Base-by-base conservation (phyloP, 2,797 vertebrate genomes). In the Sebastolobus altivelis region DNA sequence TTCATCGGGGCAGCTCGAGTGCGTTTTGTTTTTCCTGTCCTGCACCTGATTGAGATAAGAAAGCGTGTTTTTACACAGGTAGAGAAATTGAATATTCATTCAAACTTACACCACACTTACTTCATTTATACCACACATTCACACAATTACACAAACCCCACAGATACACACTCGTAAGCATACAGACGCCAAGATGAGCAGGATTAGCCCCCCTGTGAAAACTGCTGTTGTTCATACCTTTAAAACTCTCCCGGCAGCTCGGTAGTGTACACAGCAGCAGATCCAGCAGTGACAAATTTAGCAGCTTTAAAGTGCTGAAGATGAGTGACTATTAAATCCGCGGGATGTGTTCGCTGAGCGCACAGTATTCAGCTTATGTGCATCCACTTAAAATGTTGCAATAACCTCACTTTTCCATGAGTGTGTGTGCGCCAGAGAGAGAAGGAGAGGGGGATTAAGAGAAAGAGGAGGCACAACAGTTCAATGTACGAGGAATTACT, bases 251-350 rank as follows among this genome's bases (percentile, higher is more conserved):
- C 83, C 65, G 56, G 72, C 83, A 86, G 82, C 75, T 73, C 38
- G 9, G 65, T 37, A 35, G 61, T 79, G 79, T 40, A 77, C 71
- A 40, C 78, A 82, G 70, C 81, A 83, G 84, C 46, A 49, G 46
- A 87, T 82, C 33, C 38, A 80, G 79, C 66, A 58, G 72, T 18
- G 71, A 86, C 88, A 87, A 81, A 90, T 91, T 82, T 79, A 88
- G 89, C 88, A 33, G 82, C 87, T 85, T 87, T 76, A 87, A 81
- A 87, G 77, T 83, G 83, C 27, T 12, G 79, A 60, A 86, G 80
- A 85, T 69, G 81, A 89, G 82, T 84, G 77, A 88, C 84, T 87
- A 66, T 88, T 86, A 90, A 91, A 92, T 88, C 85, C 72, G 0
- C 54, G 76, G 80, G 88, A 89, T 89, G 88, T 80, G 91, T 77